Base-by-base conservation (phyloP, 2,888 invertebrate genomes). In the Philereme vetulata region DNA sequence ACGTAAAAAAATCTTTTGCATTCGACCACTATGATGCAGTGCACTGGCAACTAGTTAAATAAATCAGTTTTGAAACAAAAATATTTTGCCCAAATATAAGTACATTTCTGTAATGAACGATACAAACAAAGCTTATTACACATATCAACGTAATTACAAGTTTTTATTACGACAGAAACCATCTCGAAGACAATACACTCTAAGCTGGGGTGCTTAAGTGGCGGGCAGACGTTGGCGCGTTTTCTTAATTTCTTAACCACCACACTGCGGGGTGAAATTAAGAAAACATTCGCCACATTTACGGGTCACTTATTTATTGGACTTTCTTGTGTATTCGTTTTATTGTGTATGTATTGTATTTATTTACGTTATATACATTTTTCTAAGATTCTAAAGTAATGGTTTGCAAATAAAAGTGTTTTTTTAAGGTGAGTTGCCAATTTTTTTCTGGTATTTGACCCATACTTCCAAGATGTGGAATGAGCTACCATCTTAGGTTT, bases 241-340 rank as follows among this genome's bases (percentile, higher is more conserved):
- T 88, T 88, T 90, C 90, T 90, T 91, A 91, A 90, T 92, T 91
- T 89, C 90, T 90, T 87, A 90, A 88, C 86, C 66, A 64, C 66
- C 56, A 62, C 86, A 78, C 90, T 85, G 89, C 85, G 88, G 88
- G 90, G 85, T 83, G 84, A 87, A 90, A 91, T 91, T 91, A 91
- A 90, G 90, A 90, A 89, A 90, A 90, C 90, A 89, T 90, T 89
- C 85, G 74, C 81, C 84, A 79, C 85, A 84, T 88, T 86, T 85
- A 82, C 61, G 57, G 60, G 48, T 44, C 42, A 35, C 56, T 21
- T 66, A 65, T 66, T 66, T 68, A 65, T 62, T 56, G 36, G 7
- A 48, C 61, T 53, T 56, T 52, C 48, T 48, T 53, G 52, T 61
- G 51, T 38, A 32, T 55, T 53, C 43, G 51, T 45, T 11, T 21